These are phyloP conservation scores for Patella caerulea DNA, from an alignment of 2,888 invertebrate genomes.

Conservation along the genomic window DNA sequence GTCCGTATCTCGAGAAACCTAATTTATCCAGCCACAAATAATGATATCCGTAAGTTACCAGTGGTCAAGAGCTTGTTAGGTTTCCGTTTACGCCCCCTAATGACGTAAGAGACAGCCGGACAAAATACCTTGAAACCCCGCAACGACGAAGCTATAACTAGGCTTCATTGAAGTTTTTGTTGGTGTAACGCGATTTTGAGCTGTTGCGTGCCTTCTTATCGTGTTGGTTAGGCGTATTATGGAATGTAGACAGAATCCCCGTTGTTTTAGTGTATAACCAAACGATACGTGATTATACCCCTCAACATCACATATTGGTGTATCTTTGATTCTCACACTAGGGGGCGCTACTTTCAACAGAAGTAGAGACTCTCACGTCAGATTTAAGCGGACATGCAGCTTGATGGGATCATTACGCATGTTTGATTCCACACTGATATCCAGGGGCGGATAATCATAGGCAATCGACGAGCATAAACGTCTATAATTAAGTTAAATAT, in stretches of 20 bases:
- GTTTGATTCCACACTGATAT: neutral
- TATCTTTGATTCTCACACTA: constrained; percentile 7
- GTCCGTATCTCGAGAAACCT: constrained; percentile 7
- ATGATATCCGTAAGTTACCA: neutral
- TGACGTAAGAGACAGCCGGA: neutral
- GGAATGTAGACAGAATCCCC: neutral
- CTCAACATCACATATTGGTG: neutral
- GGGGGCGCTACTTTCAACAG: neutral
- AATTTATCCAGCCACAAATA: neutral
- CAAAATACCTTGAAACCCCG: neutral
- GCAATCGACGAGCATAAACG: neutral
- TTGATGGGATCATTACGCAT: constrained; percentile 3
- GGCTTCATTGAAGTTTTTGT: too few species aligned
- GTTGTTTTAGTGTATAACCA: neutral
- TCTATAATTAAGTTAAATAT: constrained; percentile 5
- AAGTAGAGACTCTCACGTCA: neutral
- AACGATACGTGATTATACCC: constrained; percentile 1
- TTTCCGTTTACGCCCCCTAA: neutral
- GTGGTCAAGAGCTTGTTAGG: neutral
- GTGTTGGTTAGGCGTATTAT: neutral
- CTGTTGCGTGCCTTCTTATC: too few species aligned
- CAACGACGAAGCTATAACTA: too few species aligned
- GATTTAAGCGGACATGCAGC: neutral
- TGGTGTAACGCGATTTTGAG: too few species aligned
- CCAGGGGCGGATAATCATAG: neutral